Evolutionary conservation across 2,888 invertebrate species (phyloP), one percentile per base, ranked within the genome.

Genomic region (Euplexia lucipara): DNA sequence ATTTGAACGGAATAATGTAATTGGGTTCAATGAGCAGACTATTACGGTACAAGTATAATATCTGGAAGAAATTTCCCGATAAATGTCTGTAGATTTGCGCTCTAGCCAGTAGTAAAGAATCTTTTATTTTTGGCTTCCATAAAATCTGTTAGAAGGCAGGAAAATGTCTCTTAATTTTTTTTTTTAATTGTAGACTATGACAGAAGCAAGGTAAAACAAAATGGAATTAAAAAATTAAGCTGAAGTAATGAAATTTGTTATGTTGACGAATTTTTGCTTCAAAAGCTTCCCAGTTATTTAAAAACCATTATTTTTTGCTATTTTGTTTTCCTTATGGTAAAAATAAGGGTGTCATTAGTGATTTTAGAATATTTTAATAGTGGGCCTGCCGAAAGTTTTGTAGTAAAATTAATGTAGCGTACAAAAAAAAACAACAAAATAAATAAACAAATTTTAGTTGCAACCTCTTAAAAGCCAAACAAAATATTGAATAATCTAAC

Each of bases 201-300:
- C 35, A 18, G 44, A 35, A 42, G 37, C 51, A 71, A 57, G 41
- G 22, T 58, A 22, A 66, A 58, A 66, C 3, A 66, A 66, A 63
- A 78, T 51, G 65, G 52, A 54, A 71, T 78, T 58, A 74, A 65
- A 57, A 51, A 65, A 72, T 34, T 72, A 49, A 52, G 52, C 12
- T 49, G 48, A 39, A 12, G 12, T 53, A 72, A 66, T 70, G 58
- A 16, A 72, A 53, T 65, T 70, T 51, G 20, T 52, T 54, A 71
- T 44, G 47, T 48, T 34, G 12, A 22, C 16, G 48, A 39, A 3
- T n/a, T 49, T 70, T n/a, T 26, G 26, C 42, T 65, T 58, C 30
- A 48, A 42, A 53, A 39, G 8, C 18, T 14, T 20, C 39, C 8
- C 12, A 44, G 22, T 44, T 49, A 58, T 59, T 52, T 37, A 18